phyloP scores from a whole-genome alignment of 2,888 invertebrate genomes.

The Autographa pulchrina region DNA sequence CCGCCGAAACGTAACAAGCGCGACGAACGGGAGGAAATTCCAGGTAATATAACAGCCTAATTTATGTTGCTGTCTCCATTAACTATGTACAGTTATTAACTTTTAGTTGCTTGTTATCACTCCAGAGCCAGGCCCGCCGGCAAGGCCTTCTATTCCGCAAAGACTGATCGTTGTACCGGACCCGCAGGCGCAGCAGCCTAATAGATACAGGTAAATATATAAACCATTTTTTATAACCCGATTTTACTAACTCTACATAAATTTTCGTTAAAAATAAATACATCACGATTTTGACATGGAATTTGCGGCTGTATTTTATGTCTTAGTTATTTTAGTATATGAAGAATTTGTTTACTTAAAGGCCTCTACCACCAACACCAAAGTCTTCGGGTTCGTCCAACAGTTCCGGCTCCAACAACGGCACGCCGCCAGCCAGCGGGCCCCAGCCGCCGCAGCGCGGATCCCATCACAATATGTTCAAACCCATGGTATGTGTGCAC shows the following conservation, averaged over 20 bases:
- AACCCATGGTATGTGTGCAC: constrained; percentile 92
- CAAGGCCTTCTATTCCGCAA: constrained; percentile 96
- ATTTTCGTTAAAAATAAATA: not conserved
- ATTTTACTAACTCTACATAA: not conserved
- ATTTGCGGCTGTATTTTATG: no score
- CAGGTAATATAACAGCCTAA: constrained; percentile 75
- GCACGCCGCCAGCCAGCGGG: constrained; percentile 87
- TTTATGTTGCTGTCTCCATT: constrained; percentile 40
- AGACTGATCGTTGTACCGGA: constrained; percentile 97
- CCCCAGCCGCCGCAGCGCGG: constrained; percentile 94
- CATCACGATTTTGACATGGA: no score
- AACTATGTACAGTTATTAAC: constrained; percentile 52
- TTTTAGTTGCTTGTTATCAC: constrained; percentile 58
- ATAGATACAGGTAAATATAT: constrained; percentile 88
- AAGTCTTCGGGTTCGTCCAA: constrained; percentile 91
- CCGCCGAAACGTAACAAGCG: constrained; percentile 90
- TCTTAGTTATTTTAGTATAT: not conserved
- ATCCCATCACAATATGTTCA: constrained; percentile 94
- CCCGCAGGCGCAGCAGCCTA: constrained; percentile 93
- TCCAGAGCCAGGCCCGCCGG: constrained; percentile 95
- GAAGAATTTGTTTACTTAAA: constrained; percentile 68
- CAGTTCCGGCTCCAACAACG: constrained; percentile 89
- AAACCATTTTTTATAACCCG: constrained; percentile 14
- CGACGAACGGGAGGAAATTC: constrained; percentile 90
- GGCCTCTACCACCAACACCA: constrained; percentile 96